Evolutionary conservation across 2,113 vertebrate genomes (phyloP).

Genomic region (Melospiza melodia): DNA sequence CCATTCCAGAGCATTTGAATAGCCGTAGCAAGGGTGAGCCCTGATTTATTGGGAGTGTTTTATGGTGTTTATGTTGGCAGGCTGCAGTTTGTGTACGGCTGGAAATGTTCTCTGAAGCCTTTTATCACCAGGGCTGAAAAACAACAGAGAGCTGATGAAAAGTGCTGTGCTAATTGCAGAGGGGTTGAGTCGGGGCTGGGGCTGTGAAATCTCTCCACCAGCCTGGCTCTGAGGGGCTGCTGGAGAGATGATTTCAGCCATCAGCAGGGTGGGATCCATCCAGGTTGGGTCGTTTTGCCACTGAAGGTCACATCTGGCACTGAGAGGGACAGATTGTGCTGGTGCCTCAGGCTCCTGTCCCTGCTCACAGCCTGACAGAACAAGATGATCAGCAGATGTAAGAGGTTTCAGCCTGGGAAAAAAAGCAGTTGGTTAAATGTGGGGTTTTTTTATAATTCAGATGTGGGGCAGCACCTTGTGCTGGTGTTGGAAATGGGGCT

Average conservation of each 20-base stretch:
- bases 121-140: neutral
- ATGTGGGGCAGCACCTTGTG: neutral
- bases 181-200: neutral
- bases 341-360: neutral
- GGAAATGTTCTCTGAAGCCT: neutral
- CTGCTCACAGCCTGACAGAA: neutral
- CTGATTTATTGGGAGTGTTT: neutral
- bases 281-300: neutral
- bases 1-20: neutral
- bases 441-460: neutral
- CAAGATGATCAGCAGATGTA: neutral
- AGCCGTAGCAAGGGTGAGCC: neutral
- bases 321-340: fast-evolving
- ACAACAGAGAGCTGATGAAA: neutral
- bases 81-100: neutral
- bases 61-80: slow-evolving; percentile 6
- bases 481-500: fast-evolving
- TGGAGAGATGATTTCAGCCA: neutral
- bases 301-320: neutral
- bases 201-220: neutral
- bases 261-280: neutral
- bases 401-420: neutral
- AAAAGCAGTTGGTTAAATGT: neutral
- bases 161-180: neutral
- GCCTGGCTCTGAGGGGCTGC: neutral